A percentile compares a stretch with the other conserved stretches of the same genome.
Conservation (phyloP, 37 sponge, comb jelly and placozoan species). For the Chondrosia reniformis region DNA sequence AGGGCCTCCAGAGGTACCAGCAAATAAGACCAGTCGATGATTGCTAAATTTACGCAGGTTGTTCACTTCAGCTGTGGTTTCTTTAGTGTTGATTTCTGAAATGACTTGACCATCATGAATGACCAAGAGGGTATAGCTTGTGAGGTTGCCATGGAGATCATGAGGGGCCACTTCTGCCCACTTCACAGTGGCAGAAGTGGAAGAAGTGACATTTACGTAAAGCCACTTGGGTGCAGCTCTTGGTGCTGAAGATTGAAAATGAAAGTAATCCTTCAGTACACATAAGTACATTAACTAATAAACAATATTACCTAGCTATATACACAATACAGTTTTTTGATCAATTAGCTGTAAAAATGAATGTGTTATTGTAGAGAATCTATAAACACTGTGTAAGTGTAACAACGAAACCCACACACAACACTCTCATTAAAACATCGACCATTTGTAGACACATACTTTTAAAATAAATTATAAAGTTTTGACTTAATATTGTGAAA, state of each 20-base stretch:
- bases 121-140: background rate
- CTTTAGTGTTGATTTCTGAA: background rate
- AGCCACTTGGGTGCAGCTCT: background rate
- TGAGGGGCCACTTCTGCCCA: background rate
- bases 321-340: too few relatives aligned
- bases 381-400: too few relatives aligned
- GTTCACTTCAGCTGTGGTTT: background rate
- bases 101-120: background rate
- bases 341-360: too few relatives aligned
- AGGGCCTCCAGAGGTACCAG: background rate
- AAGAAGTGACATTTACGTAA: background rate
- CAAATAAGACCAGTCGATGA: background rate
- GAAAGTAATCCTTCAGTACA: too few relatives aligned
- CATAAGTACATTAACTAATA: too few relatives aligned
- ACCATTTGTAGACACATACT: too few relatives aligned
- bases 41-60: background rate
- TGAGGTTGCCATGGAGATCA: constrained; percentile 26
- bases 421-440: too few relatives aligned
- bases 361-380: too few relatives aligned
- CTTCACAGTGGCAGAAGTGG: background rate
- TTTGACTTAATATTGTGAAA: too few relatives aligned
- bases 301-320: too few relatives aligned
- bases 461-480: too few relatives aligned
- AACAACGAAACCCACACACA: too few relatives aligned
- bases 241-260: background rate